Evolutionary conservation across 2,797 vertebrate genomes (phyloP).

Genomic region (Schizopygopsis malacanthus): DNA sequence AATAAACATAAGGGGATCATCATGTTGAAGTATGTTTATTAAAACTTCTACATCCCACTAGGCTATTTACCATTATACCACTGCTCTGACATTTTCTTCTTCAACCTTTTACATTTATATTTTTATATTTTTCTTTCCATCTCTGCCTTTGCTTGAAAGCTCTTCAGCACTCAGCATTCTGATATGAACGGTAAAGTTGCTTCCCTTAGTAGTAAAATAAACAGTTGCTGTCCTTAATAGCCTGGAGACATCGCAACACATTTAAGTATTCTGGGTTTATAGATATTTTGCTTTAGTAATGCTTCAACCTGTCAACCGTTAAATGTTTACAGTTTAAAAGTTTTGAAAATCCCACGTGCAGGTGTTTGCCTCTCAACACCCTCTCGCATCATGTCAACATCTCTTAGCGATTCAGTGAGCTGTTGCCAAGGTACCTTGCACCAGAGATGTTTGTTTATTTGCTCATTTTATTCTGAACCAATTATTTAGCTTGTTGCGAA

Average conservation of each 20-base stretch:
- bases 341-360: constrained; percentile 37
- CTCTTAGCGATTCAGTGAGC: constrained; percentile 38
- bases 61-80: not conserved
- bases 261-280: constrained; percentile 15
- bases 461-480: constrained; percentile 27
- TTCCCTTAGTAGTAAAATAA: constrained; percentile 15
- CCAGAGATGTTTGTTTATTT: constrained; percentile 39
- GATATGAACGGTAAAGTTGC: not conserved
- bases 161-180: not conserved
- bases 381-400: constrained; percentile 31
- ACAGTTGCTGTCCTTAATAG: constrained; percentile 8
- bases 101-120: not conserved
- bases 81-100: not conserved
- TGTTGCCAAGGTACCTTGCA: constrained; percentile 32
- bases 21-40: not conserved
- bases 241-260: not conserved
- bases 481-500: constrained; percentile 38
- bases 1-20: not conserved
- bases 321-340: constrained; percentile 27
- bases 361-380: constrained; percentile 16
- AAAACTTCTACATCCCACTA: not conserved
- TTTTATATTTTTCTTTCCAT: not conserved
- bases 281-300: constrained; percentile 28
- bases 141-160: not conserved
- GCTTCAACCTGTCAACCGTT: constrained; percentile 27